A percentile compares a stretch with the other conserved stretches of the same genome.
Evolutionary conservation across 2,113 vertebrate species (phyloP).

Genomic region (Leucoraja erinaceus): DNA sequence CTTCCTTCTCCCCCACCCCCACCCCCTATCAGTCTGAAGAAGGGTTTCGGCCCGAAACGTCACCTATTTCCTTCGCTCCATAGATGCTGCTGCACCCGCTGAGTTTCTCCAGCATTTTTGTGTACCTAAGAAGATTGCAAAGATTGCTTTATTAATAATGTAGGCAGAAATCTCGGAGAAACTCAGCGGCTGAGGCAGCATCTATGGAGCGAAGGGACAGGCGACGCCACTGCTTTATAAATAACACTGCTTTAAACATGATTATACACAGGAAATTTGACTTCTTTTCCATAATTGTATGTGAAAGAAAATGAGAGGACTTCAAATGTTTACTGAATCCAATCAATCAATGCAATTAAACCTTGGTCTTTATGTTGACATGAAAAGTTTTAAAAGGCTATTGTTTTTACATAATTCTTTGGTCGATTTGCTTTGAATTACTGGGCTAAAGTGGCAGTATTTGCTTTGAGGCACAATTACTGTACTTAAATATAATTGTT

Average conservation of each 20-base stretch:
- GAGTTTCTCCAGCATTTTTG: no score
- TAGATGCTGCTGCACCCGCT: no score
- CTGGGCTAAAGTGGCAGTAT: not conserved
- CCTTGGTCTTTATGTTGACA: not conserved
- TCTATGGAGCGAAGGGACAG: no score
- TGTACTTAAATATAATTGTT: constrained; percentile 8
- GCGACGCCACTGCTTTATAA: no score
- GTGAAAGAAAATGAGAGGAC: not conserved
- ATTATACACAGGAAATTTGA: not conserved
- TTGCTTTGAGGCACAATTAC: constrained; percentile 11
- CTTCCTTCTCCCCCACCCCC: no score
- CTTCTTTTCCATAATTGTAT: not conserved
- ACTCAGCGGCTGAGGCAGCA: no score
- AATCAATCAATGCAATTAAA: constrained; percentile 6
- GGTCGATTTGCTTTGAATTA: constrained; percentile 18
- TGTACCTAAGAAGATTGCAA: no score
- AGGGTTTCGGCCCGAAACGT: no score
- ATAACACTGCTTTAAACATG: not conserved
- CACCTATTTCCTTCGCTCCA: no score
- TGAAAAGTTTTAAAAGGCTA: not conserved
- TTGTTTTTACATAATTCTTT: not conserved
- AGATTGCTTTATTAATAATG: no score
- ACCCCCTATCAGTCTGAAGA: no score
- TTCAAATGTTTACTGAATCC: constrained; percentile 3
- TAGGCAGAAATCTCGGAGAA: no score